Evolutionary conservation across 2,113 vertebrate genomes (phyloP), one percentile per base, ranked within the genome.

Genomic region (Herpetotheres cachinnans): DNA sequence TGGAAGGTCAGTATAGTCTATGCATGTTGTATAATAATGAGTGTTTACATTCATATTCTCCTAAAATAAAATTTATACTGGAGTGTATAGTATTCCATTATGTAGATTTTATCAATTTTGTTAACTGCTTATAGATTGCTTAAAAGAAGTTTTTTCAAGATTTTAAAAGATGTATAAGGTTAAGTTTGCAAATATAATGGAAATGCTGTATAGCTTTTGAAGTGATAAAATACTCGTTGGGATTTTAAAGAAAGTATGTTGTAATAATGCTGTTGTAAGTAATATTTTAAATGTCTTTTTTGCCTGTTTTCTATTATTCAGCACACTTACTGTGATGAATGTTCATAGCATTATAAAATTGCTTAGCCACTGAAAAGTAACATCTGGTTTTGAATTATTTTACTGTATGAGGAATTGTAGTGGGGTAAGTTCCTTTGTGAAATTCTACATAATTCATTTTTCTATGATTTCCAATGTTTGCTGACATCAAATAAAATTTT

Each of bases 151-250:
- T 97, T 96, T 98, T 98, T 96, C 97, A 97, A 98, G 95, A 98
- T 97, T 98, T 98, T 98, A 98, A 98, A 97, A 98, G 97, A 98
- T 98, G 98, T 98, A 97, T 98, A 98, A 98, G 98, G 98, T 98
- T 98, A 98, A 98, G 98, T 98, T 98, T 98, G 98, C 97, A 98
- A 97, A 98, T 98, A 98, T 97, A 98, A 98, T 97, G 97, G 98
- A 98, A 98, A 98, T 97, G 98, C 98, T 98, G 97, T 98, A 98
- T 98, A 98, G 98, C 98, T 98, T 98, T 98, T 98, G 97, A 97
- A 98, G 98, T 98, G 98, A 98, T 74, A 80, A 98, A 98, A 97
- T 97, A 97, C 96, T 97, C 2, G 84, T 97, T 96, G 96, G 97
- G 96, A 95, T 97, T 98, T 98, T 97, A 97, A 98, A 98, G 97